Conservation (phyloP, 2,888 invertebrate genomes). For the Lepidocyrtinus sp. region DNA sequence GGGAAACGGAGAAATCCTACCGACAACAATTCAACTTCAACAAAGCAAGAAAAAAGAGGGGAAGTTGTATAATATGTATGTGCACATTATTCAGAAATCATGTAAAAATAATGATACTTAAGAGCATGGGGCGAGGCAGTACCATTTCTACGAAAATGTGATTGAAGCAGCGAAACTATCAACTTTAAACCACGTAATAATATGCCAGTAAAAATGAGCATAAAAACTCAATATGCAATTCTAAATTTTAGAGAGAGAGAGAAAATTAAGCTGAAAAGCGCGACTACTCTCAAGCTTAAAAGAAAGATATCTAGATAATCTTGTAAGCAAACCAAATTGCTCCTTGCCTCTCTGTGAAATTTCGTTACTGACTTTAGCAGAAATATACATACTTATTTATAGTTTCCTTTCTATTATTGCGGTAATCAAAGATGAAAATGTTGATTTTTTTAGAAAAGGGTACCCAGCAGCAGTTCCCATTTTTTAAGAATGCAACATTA, state of each 20-base stretch:
- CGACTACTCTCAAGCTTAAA: background rate
- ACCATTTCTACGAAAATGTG: conserved; percentile 45
- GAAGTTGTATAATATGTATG: conserved; percentile 30
- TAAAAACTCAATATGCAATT: conserved; percentile 24
- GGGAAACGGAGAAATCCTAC: background rate
- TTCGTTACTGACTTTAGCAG: conserved; percentile 16
- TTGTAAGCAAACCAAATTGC: conserved; percentile 16
- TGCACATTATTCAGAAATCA: conserved; percentile 57
- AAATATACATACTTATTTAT: conserved; percentile 20
- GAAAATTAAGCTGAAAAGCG: background rate
- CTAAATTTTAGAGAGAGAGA: background rate
- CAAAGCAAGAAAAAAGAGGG: background rate
- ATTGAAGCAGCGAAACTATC: conserved; percentile 35
- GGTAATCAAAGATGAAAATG: background rate
- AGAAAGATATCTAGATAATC: background rate
- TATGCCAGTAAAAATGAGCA: conserved; percentile 14
- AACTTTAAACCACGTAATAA: conserved; percentile 15
- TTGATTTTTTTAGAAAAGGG: conserved; percentile 13
- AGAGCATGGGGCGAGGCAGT: conserved; percentile 23
- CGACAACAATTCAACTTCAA: background rate
- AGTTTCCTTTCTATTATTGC: conserved; percentile 20
- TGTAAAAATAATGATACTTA: conserved; percentile 53
- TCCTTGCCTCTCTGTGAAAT: background rate
- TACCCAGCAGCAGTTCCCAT: background rate
- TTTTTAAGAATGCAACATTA: background rate